Base-by-base conservation (phyloP, 2,113 vertebrate species). In the Agelaius phoeniceus region DNA sequence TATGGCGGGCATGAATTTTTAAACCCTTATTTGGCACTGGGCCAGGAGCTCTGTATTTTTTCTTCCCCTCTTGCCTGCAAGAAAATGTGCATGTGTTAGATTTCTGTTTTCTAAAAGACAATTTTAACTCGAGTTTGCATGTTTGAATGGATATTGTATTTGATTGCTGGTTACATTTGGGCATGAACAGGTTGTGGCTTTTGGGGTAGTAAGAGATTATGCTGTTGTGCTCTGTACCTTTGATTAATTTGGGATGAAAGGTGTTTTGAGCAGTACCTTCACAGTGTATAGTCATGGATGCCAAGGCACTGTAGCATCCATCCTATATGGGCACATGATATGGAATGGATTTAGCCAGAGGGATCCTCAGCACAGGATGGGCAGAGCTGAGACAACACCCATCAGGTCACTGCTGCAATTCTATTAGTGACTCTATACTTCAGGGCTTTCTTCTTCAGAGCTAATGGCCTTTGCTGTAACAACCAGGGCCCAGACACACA, bases 1-100 rank as follows among this genome's bases (percentile, higher is more conserved):
- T 94, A 95, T 93, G 84, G 93, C 0, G 5, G 73, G 82, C 95
- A 97, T 97, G 94, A 97, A 97, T 97, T 98, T 97, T 97, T 96
- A 97, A 97, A 96, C 61, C 91, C 84, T 91, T 76, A 96, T 97
- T 96, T 97, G 97, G 97, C 85, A 84, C 16, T 23, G 18, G 79
- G 73, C 96, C 97, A 95, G 41, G 43, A 93, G 65, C 35, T 88
- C 79, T 66, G 4, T 43, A 52, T 94, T 81, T 35, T 39, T 41
- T 11, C 33, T 5, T 2, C 4, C 21, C 28, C 37, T 8, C 7
- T 87, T 5, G 14, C 52, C 52, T 49, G 21, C 1, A 26, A 91
- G 69, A 87, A 93, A 94, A 95, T 79, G 57, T 71, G 59, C 46
- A 43, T 41, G 52, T 8, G 12, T 79, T 69, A 78, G 21, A 39